Evolutionary conservation across 2,797 vertebrate genomes (phyloP), one percentile per base, ranked within the genome.

Genomic region (Artibeus lituratus): DNA sequence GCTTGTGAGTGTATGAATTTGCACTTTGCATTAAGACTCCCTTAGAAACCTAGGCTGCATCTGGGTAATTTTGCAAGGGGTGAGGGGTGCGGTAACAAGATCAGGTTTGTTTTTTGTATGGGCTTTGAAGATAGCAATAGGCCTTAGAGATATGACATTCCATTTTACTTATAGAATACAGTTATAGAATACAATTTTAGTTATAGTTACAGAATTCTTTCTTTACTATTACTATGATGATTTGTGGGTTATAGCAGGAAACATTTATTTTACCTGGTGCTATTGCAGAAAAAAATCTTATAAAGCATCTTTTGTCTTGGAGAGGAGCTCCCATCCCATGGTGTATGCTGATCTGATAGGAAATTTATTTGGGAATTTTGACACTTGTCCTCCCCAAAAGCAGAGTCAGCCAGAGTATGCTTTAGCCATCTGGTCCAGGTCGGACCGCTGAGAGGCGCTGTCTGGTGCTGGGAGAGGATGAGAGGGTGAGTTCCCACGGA

Each of bases 391-490:
- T 2, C 26, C 24, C 55, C 29, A 1, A 11, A 37, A 81, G 26
- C 3, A 26, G 24, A 53, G 37, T 26, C 39, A 67, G 29, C 47
- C 4, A 53, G 47, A 51, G 35, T 10, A 7, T 6, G 15, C 6
- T 0, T 69, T 5, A 53, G 16, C 35, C 42, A 7, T 24, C 29
- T 14, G 3, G 0, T 19, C 15, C 16, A 32, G 5, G 29, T 69
- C 39, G n/a, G 87, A 0, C 16, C 2, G 8, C 51, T 22, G 18
- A 74, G 3, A 70, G 32, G 15, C 15, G 37, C 14, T 12, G 9
- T 10, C 4, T 19, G 42, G 15, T 59, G 59, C 49, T 42, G 35
- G 18, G 49, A 49, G n/a, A 35, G 51, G 22, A 35, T 3, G 4
- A 70, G 84, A 11, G 8, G 5, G 18, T 72, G 29, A 77, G 53